phyloP scores from a whole-genome alignment of 2,888 invertebrate species.

The Mesopsocus fuscifrons region DNA sequence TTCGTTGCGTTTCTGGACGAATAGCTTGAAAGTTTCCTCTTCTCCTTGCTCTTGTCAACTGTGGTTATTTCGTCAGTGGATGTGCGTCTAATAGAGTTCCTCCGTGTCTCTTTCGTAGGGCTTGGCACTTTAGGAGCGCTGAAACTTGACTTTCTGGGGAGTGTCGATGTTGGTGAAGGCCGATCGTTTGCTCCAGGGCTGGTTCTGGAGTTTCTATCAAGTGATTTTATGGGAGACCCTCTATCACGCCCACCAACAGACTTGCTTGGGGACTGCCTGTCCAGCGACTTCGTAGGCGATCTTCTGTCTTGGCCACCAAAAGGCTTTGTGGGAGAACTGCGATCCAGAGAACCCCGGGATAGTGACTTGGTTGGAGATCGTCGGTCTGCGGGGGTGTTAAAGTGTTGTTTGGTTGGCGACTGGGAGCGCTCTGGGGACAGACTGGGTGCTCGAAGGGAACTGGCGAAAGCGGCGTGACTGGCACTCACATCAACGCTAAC shows the following conservation, averaged over 20 bases:
- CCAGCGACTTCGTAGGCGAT: slow-evolving; percentile 8
- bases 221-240: neutral
- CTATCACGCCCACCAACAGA: neutral
- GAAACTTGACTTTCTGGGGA: neutral
- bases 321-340: slow-evolving; percentile 15
- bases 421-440: slow-evolving; percentile 28
- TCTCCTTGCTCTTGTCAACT: slow-evolving; percentile 13
- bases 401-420: slow-evolving; percentile 18
- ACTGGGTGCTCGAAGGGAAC: slow-evolving; percentile 45
- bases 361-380: slow-evolving; percentile 7
- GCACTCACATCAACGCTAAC: slow-evolving; percentile 47
- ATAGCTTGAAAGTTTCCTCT: slow-evolving; percentile 16
- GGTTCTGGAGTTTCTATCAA: too few relatives aligned
- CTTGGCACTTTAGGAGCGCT: neutral
- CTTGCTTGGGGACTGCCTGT: slow-evolving; percentile 5
- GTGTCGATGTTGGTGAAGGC: neutral
- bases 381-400: slow-evolving; percentile 18
- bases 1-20: slow-evolving; percentile 15
- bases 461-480: slow-evolving; percentile 56
- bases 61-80: slow-evolving; percentile 9
- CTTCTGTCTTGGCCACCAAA: slow-evolving; percentile 11
- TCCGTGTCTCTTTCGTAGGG: slow-evolving; percentile 3
- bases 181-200: neutral
- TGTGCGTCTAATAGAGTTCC: neutral
- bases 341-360: slow-evolving; percentile 15